Base-by-base conservation (phyloP, 1,140 invertebrate genomes). In the Magallana angulata region DNA sequence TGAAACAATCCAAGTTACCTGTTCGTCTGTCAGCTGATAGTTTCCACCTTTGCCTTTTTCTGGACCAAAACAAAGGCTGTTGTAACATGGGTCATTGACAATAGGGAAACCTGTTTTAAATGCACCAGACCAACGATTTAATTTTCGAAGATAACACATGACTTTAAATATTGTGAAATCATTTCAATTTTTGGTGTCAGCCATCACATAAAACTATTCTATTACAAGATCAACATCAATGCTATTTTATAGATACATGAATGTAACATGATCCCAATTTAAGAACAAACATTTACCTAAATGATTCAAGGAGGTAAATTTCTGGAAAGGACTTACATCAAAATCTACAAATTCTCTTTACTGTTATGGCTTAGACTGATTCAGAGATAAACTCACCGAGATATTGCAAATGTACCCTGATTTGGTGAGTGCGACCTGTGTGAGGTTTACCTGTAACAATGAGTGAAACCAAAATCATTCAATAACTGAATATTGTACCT, bases 341-440 rank as follows among this genome's bases (percentile, higher is more conserved):
- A 48, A 2, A 48, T 48, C 36, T 2, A 48, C 36, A 48, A 48
- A 48, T 48, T 48, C 36, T 48, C 2, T 48, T 48, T 48, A 48
- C 36, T 48, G 0, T 48, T 48, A 1, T 48, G 36, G 5, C 36
- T 48, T 48, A 59, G 7, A 80, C 5, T 80, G 1, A 24, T 48
- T 80, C 16, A 11, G 58, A 12, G n/a, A 59, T 12, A 59, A 48
- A 62, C 92, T 91, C 95, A 97, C 97, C 99, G 91, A 99, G 96
- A 95, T 98, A 99, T 94, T 99, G 99, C 60, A 99, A 96, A 95
- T 99, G 99, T n/a, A 99, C 98, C 88, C 99, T 96, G 89, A 99
- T 99, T 95, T 99, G 99, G 95, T 99, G 99, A 97, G 99, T 99
- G 88, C 99, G 96, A 0, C 99, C 99, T 1, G 99, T 99, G 91